Percentiles rank a stretch among this genome's conserved stretches.
phyloP scores from a whole-genome alignment of 2,113 vertebrate species.

The Ursus arctos region DNA sequence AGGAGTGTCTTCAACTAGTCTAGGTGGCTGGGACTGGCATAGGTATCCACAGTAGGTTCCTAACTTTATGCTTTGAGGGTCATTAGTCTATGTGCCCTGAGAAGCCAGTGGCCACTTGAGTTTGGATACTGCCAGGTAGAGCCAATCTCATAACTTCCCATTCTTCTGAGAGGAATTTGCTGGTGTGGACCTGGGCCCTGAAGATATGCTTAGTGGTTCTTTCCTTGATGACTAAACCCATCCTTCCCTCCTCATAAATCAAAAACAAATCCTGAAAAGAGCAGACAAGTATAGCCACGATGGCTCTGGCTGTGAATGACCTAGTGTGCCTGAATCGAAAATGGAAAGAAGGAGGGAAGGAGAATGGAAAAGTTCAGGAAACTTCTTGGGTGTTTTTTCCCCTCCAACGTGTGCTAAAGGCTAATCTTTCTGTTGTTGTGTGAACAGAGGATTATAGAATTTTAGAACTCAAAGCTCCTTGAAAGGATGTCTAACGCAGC shows the following conservation, averaged over 20 bases:
- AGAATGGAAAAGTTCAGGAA: background rate
- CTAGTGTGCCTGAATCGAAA: background rate
- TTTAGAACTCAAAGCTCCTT: background rate
- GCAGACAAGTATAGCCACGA: background rate
- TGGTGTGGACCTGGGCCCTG: background rate
- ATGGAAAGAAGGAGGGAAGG: background rate
- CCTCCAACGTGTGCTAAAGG: background rate
- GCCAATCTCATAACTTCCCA: background rate
- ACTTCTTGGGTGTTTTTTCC: background rate
- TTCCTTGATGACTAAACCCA: background rate
- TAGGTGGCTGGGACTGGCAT: background rate
- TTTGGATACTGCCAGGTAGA: background rate
- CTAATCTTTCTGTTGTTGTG: background rate
- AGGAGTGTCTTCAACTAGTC: background rate
- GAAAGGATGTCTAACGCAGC: background rate
- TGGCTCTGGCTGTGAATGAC: background rate
- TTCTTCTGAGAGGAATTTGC: background rate
- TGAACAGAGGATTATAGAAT: constrained; percentile 19
- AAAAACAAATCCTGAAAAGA: constrained; percentile 1
- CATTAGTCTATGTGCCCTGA: background rate
- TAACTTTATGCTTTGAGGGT: background rate
- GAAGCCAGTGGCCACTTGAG: background rate
- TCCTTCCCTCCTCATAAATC: background rate
- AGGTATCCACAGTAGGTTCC: background rate
- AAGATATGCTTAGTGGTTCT: background rate